Conservation (phyloP, 2,888 invertebrate genomes). For the Myathropa florea region DNA sequence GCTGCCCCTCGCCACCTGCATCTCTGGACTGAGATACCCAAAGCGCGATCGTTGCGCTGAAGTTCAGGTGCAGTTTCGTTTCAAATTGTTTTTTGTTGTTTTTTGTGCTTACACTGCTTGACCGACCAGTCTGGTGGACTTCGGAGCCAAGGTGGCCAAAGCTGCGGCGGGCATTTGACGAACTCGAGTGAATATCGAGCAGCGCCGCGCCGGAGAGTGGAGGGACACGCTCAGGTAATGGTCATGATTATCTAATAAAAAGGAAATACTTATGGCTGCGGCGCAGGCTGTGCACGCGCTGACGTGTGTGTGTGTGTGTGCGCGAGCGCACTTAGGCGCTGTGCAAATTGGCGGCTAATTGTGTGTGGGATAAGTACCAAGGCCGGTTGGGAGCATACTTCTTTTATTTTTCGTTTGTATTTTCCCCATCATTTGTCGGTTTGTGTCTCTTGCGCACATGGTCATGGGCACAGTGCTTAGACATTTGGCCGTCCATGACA, state of each 20-base stretch:
- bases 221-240: slow-evolving; percentile 52
- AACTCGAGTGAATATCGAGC: slow-evolving; percentile 58
- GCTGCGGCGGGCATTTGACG: slow-evolving; percentile 52
- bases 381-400: slow-evolving; percentile 48
- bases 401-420: slow-evolving; percentile 5
- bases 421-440: slow-evolving; percentile 4
- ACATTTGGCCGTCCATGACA: slow-evolving; percentile 59
- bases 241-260: slow-evolving; percentile 64
- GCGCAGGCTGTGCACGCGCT: background rate
- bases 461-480: slow-evolving; percentile 61
- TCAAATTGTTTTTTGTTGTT: background rate
- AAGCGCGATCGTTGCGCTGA: slow-evolving; percentile 46
- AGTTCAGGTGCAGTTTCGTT: slow-evolving; percentile 62
- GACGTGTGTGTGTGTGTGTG: background rate
- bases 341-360: slow-evolving; percentile 67
- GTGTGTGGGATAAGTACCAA: slow-evolving; percentile 69
- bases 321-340: slow-evolving; percentile 30
- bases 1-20: slow-evolving; percentile 10
- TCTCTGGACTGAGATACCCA: slow-evolving; percentile 28
- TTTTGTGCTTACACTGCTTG: slow-evolving; percentile 5
- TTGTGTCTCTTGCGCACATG: slow-evolving; percentile 46
- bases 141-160: slow-evolving; percentile 48
- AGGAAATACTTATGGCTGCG: slow-evolving; percentile 40
- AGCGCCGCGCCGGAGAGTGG: slow-evolving; percentile 25
- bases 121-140: slow-evolving; percentile 55